Evolutionary conservation across 2,797 vertebrate genomes (phyloP), one percentile per base, ranked within the genome.

Genomic region (Mustela erminea): DNA sequence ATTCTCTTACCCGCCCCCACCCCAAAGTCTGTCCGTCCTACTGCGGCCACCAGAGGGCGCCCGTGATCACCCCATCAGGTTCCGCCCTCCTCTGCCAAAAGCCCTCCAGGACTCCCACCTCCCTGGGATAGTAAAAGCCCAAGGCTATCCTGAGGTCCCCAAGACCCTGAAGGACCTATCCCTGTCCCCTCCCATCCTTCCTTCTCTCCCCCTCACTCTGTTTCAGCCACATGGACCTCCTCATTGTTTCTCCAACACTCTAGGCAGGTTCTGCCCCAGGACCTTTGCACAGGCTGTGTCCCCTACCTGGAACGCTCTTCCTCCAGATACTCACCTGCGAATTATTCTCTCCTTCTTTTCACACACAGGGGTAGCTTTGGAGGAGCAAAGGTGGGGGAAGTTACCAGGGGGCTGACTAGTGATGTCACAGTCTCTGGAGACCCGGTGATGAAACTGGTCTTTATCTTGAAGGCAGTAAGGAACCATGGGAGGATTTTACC

Each of bases 1-100:
- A n/a, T 12, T 0, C 21, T 13, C 54, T 60, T 23, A 13, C 8
- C n/a, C 11, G 4, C 32, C 0, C 0, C 9, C 29, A 7, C 29
- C 14, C 21, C 15, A 14, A 32, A 8, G 32, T 32, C 60, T 66
- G 49, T 60, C 13, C 27, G 43, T 41, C 82, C 21, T 21, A 21
- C 35, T 43, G 49, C 8, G 21, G 49, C 90, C 60, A 78, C 66
- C 14, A 88, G 84, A 70, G 84, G n/a, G 68, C 8, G 10, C 18
- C 2, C 2, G 23, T 15, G 77, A 92, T 25, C 82, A 43, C 29
- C 66, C 2, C 38, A 23, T 77, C 49, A 18, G 68, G 46, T 15
- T 46, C 56, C 0, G 14, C 23, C 21, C 15, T 27, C 66, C n/a
- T 43, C 25, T 10, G 25, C 10, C 54, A 15, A 2, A 41, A 82